These are phyloP conservation scores for Pycnomerus fuliginosus DNA, from an alignment of 2,888 invertebrate species.

Conservation along the genomic window DNA sequence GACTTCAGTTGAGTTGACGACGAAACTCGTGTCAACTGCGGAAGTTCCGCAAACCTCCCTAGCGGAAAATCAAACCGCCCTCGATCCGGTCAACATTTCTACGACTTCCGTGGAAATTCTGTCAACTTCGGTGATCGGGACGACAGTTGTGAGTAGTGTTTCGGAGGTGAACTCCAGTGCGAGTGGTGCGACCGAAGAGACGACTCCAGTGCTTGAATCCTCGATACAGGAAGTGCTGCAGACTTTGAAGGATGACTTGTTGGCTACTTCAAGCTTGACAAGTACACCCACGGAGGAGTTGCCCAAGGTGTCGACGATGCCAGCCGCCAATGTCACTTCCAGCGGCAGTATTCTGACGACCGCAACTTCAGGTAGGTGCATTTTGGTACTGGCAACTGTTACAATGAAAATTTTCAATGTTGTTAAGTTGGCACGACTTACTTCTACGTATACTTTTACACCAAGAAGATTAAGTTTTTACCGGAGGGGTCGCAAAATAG, in stretches of 20 bases:
- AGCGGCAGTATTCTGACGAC: too few species aligned
- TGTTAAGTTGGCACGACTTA: too few species aligned
- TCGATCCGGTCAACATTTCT: not conserved
- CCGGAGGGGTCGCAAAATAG: too few species aligned
- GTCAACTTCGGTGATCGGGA: conserved; percentile 1
- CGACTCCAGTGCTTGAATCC: conserved; percentile 49
- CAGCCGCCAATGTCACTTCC: conserved; percentile 30
- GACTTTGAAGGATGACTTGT: conserved; percentile 36
- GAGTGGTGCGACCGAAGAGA: conserved; percentile 25
- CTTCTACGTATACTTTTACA: too few species aligned
- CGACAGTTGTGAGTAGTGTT: conserved; percentile 1
- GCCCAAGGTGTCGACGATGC: conserved; percentile 26
- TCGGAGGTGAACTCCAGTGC: conserved; percentile 1
- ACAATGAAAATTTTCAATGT: too few species aligned
- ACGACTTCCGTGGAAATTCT: not conserved
- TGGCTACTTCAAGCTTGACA: conserved; percentile 5
- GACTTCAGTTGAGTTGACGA: not conserved
- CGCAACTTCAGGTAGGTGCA: too few species aligned
- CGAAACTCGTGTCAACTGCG: not conserved
- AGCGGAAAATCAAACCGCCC: too few species aligned
- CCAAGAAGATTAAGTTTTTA: too few species aligned
- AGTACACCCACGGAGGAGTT: not conserved
- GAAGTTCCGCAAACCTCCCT: too few species aligned
- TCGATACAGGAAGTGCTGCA: conserved; percentile 51
- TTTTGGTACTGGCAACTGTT: too few species aligned